Base-by-base conservation (phyloP, 2,113 vertebrate species). In the Panthera leo region DNA sequence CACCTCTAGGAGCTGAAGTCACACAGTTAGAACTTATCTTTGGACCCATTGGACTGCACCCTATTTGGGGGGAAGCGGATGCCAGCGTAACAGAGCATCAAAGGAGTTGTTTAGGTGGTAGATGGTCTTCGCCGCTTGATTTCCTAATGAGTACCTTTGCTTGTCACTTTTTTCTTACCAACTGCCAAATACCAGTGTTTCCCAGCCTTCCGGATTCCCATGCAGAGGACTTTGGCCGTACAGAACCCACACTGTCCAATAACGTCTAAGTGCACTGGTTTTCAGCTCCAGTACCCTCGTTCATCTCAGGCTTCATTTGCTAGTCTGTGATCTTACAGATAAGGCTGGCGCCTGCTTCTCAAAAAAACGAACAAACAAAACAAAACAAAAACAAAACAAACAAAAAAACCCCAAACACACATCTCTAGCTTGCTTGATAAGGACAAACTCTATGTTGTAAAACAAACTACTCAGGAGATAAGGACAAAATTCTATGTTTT, bases 141-240 rank as follows among this genome's bases (percentile, higher is more conserved):
- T 93, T 89, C 39, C 89, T 96, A 91, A 89, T 85, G 91, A 8
- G 2, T 82, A 79, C 78, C 84, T 92, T 34, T 92, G 61, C 45
- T 90, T 90, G 92, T 67, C 82, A 58, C 71, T 89, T 92, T 88
- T 97, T 75, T 48, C 90, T 95, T 94, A 96, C 92, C 87, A 76
- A 76, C 78, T 85, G 76, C 85, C 70, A 89, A 85, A 91, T 0
- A 89, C 31, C 23, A 51, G 85, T 34, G 88, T 27, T 42, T 14
- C 29, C 21, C 65, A 84, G 75, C 12, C 68, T 94, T 95, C 34
- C 42, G 53, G 45, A 23, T 45, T 76, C 39, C 85, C 21, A 27
- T 23, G 67, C 18, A 75, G 70, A 92, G 39, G 25, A 53, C 9
- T 68, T 18, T 82, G 51, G 82, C 84, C n/a, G 23, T 14, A 75